A percentile compares a stretch with the other conserved stretches of the same genome.
These are phyloP conservation scores for Cataglyphis livida DNA, from an alignment of 2,888 invertebrate genomes.

Conservation along the genomic window DNA sequence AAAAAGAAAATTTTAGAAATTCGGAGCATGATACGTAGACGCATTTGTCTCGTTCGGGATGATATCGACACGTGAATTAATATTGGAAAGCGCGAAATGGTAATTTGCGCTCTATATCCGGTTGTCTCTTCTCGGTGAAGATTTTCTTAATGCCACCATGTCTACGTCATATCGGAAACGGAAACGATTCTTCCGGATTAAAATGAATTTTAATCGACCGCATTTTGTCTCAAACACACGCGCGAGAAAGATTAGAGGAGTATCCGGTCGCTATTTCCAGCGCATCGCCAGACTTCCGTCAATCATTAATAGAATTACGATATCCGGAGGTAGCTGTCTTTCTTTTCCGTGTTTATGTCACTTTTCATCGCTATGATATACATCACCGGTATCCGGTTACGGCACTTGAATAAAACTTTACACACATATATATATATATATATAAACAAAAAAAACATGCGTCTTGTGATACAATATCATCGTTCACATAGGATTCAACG, in stretches of 20 bases:
- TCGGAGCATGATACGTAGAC: background rate
- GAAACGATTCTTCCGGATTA: slow-evolving; percentile 48
- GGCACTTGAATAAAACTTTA: background rate
- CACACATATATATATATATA: too few species aligned
- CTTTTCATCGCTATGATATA: slow-evolving; percentile 8
- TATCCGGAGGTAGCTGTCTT: slow-evolving; percentile 67
- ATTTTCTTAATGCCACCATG: slow-evolving; percentile 22
- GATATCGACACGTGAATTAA: background rate
- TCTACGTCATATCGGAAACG: slow-evolving; percentile 30
- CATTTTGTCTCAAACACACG: slow-evolving; percentile 31
- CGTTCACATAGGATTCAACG: slow-evolving; percentile 67
- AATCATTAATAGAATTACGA: slow-evolving; percentile 75
- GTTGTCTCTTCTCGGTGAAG: background rate
- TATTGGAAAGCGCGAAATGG: slow-evolving; percentile 10
- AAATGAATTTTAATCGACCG: slow-evolving; percentile 65
- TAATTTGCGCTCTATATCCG: slow-evolving; percentile 20
- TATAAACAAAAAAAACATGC: background rate
- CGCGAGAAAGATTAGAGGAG: slow-evolving; percentile 62
- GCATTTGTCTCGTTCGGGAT: background rate
- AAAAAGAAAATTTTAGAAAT: background rate
- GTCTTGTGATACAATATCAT: background rate
- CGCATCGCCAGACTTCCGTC: slow-evolving; percentile 44
- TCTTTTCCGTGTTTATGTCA: slow-evolving; percentile 35
- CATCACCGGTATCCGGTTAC: slow-evolving; percentile 37
- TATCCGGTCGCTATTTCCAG: slow-evolving; percentile 73